Percentiles rank a stretch among this genome's conserved stretches.
Conservation (phyloP, 2,888 invertebrate genomes). For the Apodemia duryi region DNA sequence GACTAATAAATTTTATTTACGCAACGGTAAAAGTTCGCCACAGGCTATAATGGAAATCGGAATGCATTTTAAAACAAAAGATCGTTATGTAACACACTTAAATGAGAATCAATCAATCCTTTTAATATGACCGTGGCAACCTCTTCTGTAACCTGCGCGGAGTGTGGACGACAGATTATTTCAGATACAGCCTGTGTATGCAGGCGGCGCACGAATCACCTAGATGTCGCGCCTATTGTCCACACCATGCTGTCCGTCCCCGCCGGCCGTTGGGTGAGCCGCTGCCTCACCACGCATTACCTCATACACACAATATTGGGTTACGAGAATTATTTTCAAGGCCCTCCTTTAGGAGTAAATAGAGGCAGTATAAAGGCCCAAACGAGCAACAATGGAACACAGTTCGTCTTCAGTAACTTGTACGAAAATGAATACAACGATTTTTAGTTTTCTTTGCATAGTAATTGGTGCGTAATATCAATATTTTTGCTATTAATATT, state of each 20-base stretch:
- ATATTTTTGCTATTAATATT: background rate
- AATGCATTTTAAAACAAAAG: constrained; percentile 14
- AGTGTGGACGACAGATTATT: constrained; percentile 18
- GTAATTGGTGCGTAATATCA: constrained; percentile 60
- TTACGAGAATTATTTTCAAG: constrained; percentile 78
- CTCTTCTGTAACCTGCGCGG: constrained; percentile 8
- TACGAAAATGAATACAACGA: constrained; percentile 65
- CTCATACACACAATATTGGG: constrained; percentile 77
- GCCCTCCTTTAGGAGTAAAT: constrained; percentile 73
- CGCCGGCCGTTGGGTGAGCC: constrained; percentile 67
- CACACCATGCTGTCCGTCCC: constrained; percentile 50
- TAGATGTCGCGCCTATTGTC: constrained; percentile 77
- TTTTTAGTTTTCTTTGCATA: constrained; percentile 57
- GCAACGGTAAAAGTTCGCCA: constrained; percentile 11
- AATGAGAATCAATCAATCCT: constrained; percentile 23
- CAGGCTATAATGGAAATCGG: constrained; percentile 1
- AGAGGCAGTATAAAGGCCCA: constrained; percentile 74
- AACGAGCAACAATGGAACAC: constrained; percentile 63
- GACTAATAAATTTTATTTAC: constrained; percentile 7
- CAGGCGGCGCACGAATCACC: constrained; percentile 64
- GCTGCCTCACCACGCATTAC: constrained; percentile 60
- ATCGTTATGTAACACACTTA: constrained; percentile 3
- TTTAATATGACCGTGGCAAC: constrained; percentile 12
- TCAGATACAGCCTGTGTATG: constrained; percentile 63
- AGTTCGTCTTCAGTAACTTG: constrained; percentile 61